Evolutionary conservation across 2,797 vertebrate genomes (phyloP), one percentile per base, ranked within the genome.

Genomic region (Octomys mimax): DNA sequence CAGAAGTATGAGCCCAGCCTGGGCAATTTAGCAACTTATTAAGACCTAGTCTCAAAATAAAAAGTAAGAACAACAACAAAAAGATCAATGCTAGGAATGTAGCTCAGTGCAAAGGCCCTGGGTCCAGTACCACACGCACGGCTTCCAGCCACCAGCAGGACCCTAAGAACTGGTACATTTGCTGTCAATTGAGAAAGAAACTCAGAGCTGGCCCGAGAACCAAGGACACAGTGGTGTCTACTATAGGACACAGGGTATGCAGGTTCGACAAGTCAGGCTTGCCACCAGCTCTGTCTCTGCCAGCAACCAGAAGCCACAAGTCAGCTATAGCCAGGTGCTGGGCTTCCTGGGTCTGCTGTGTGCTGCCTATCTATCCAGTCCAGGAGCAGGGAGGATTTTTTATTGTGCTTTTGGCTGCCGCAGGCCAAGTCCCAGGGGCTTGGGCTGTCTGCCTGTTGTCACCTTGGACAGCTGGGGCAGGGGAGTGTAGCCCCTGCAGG

Each of bases 191-290:
- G 57, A 31, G 26, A 16, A 49, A n/a, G 28, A 19, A n/a, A 33
- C 42, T 59, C 33, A 3, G 22, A 5, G 49, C 91, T 42, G 85
- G 77, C 4, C 39, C 33, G 2, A 3, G 39, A 21, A 46, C 52
- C 33, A 24, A 10, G 14, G 81, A 26, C 36, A 16, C 71, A 73
- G 1, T 1, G 10, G 4, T 1, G 36, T 73, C 5, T 6, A 14
- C n/a, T 49, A 0, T 26, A 19, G 61, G 77, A 59, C 59, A 16
- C 39, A 3, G 21, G 28, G 7, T 5, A 0, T 4, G 0, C 42
- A 1, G 10, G 36, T 54, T 39, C 77, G 28, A 22, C 28, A 10
- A 61, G 70, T 61, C 57, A 64, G 80, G 62, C 39, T 33, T 22
- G 57, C 19, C 24, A 6, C 81, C 14, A 0, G 19, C 9, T 62